These are phyloP conservation scores for Propsilocerus akamusi DNA, from an alignment of 1,140 invertebrate genomes.

Conservation along the genomic window DNA sequence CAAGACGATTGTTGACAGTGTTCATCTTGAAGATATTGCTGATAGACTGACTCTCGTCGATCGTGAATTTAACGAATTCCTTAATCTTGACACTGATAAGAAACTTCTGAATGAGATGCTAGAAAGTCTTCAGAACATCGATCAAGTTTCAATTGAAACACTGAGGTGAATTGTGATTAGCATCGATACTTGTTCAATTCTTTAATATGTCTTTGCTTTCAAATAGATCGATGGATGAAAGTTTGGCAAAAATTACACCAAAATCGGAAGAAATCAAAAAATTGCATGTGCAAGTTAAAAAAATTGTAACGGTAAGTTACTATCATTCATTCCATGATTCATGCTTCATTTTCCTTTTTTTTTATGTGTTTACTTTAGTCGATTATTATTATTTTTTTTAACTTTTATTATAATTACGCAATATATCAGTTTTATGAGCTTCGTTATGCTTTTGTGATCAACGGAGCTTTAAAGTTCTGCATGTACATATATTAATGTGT, in stretches of 20 bases:
- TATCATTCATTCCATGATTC: too few species aligned
- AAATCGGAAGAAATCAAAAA: slow-evolving; percentile 22
- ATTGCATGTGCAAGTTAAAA: slow-evolving; percentile 22
- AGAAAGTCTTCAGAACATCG: slow-evolving; percentile 20
- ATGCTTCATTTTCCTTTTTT: too few species aligned
- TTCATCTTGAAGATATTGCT: slow-evolving; percentile 38
- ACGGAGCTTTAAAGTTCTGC: too few species aligned
- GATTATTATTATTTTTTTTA: too few species aligned
- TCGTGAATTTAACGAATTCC: neutral
- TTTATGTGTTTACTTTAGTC: too few species aligned
- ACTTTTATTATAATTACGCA: too few species aligned
- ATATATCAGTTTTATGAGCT: too few species aligned
- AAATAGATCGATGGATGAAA: slow-evolving; percentile 22
- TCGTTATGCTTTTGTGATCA: too few species aligned
- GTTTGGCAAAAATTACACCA: slow-evolving; percentile 22
- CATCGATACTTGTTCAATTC: too few species aligned
- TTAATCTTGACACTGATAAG: slow-evolving; percentile 5
- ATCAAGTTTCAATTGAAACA: slow-evolving; percentile 22
- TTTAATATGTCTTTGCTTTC: neutral
- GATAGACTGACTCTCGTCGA: slow-evolving; percentile 13
- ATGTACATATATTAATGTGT: too few species aligned
- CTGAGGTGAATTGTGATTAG: slow-evolving; percentile 12
- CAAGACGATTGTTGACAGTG: slow-evolving; percentile 40
- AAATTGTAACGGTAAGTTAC: slow-evolving; percentile 22
- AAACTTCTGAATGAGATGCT: slow-evolving; percentile 22